phyloP scores from a whole-genome alignment of 92 coral and sea anemone genomes.

The Umimayanthus kanabou region DNA sequence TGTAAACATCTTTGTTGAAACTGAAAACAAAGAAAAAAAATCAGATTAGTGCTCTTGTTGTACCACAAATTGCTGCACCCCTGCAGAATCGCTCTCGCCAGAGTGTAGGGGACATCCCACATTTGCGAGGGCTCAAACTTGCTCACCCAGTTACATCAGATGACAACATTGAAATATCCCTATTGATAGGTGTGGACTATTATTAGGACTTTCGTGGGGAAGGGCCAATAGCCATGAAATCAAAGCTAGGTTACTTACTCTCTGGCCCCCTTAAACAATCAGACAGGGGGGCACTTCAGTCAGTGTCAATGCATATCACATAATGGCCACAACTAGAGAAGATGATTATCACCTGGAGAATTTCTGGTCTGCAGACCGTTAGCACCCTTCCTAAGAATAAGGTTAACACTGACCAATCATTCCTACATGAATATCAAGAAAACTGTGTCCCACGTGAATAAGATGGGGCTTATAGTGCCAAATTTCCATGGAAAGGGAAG shows the following conservation, averaged over 20 bases:
- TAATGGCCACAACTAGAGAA: neutral
- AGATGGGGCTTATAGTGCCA: conserved; percentile 56
- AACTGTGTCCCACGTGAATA: conserved; percentile 44
- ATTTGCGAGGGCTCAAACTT: no score
- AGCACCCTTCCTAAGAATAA: neutral
- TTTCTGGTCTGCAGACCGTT: neutral
- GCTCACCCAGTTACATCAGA: no score
- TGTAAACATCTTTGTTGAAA: no score
- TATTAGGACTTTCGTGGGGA: conserved; percentile 23
- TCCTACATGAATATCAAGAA: conserved; percentile 33
- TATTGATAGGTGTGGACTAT: no score
- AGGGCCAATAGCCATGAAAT: conserved; percentile 59
- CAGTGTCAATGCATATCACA: conserved; percentile 9
- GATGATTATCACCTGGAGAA: no score
- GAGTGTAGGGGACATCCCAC: no score
- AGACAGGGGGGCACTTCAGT: conserved; percentile 3
- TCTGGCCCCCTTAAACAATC: conserved; percentile 42
- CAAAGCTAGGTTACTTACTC: conserved; percentile 58
- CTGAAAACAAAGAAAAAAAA: no score
- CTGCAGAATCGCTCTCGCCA: no score
- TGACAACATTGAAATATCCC: no score
- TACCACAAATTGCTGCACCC: no score
- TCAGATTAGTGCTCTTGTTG: no score
- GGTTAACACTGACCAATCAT: neutral
- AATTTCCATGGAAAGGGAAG: conserved; percentile 62